Evolutionary conservation across 1,140 invertebrate species (phyloP), one percentile per base, ranked within the genome.

Genomic region (Dendrolimus punctatus): DNA sequence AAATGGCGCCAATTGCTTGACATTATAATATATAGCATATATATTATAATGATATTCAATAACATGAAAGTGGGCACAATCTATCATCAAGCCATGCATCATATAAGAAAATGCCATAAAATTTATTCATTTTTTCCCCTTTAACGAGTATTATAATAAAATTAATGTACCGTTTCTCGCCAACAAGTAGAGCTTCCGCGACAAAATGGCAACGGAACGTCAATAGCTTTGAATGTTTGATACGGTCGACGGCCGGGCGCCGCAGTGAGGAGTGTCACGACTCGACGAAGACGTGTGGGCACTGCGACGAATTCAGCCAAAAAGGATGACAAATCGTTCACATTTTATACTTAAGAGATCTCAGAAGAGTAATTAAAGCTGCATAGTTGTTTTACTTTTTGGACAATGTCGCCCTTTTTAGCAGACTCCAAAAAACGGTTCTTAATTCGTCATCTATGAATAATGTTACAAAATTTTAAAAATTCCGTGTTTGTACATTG

Each of bases 191-290:
- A 48, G 52, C 40, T 58, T 67, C 57, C 54, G 54, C 64, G 58
- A 67, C 64, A 59, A 63, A 63, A 63, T 65, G 56, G 60, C 55
- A 47, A 42, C 42, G 49, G 50, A 57, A 58, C 63, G 60, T 68
- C 60, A 60, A 68, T 66, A 68, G 41, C 56, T 59, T 61, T 68
- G 57, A 65, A 63, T 68, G 58, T 68, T 66, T 68, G 56, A 68
- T 68, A 61, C 63, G 51, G 47, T 56, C 48, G 53, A 53, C 51
- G 55, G 9, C 4, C 7, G 36, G 42, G 43, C 39, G 10, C 36
- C 49, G 51, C 50, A 51, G 37, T 51, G 41, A 45, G 23, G n/a
- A n/a, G 39, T 37, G 50, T 36, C 50, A 42, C 42, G 45, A 37
- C 8, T 8, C 36, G 6, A 8, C 23, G 46, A 39, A 38, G 39